Conservation (phyloP, 1,140 invertebrate species). For the Whitmania pigra region DNA sequence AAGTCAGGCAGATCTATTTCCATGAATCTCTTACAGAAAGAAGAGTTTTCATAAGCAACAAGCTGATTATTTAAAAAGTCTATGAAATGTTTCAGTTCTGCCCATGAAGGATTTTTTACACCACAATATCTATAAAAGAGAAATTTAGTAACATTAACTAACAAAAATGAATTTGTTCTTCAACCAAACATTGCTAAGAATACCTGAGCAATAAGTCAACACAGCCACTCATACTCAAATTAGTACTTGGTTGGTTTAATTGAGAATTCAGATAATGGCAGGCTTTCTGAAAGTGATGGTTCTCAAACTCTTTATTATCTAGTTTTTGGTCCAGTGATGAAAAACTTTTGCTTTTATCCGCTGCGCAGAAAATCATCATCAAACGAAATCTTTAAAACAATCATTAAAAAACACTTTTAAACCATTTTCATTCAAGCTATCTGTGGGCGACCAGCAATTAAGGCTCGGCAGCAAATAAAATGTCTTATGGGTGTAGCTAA, state of each 20-base stretch:
- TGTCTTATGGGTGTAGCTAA: slow-evolving; percentile 27
- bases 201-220: no score
- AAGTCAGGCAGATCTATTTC: slow-evolving; percentile 36
- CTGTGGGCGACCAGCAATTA: slow-evolving; percentile 31
- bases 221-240: no score
- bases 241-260: no score
- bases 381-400: no score
- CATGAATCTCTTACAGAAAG: slow-evolving; percentile 30
- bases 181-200: no score
- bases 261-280: no score
- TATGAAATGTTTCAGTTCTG: slow-evolving; percentile 37
- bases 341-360: no score
- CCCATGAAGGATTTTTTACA: slow-evolving; percentile 35
- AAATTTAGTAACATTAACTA: background rate
- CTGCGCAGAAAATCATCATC: no score
- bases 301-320: no score
- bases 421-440: slow-evolving; percentile 29
- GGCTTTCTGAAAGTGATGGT: no score
- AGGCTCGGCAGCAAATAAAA: slow-evolving; percentile 30
- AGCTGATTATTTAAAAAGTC: slow-evolving; percentile 37
- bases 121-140: slow-evolving; percentile 33
- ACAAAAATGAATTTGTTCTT: no score
- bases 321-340: no score
- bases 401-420: background rate
- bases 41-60: slow-evolving; percentile 32